A percentile compares a stretch with the other conserved stretches of the same genome.
phyloP scores from a whole-genome alignment of 2,113 vertebrate genomes.

The Grus americana region DNA sequence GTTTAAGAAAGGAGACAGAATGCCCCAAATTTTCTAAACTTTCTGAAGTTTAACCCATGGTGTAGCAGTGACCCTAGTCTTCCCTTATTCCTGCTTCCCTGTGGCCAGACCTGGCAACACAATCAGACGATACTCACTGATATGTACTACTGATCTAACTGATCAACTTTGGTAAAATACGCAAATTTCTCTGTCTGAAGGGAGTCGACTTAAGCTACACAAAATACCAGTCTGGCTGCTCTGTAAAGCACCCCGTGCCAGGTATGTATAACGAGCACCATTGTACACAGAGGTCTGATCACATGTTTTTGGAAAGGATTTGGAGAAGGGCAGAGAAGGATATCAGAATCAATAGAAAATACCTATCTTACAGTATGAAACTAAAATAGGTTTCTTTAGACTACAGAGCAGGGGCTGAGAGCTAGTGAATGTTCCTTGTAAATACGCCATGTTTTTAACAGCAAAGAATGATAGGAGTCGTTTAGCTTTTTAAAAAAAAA shows the following conservation, averaged over 20 bases:
- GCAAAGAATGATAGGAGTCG: background rate
- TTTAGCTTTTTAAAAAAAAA: background rate
- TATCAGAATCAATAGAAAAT: background rate
- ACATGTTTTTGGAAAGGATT: background rate
- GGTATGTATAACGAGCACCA: background rate
- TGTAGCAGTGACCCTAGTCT: background rate
- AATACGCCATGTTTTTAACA: background rate
- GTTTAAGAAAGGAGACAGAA: background rate
- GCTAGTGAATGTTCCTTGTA: background rate
- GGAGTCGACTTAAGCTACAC: background rate
- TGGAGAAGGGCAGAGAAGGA: background rate
- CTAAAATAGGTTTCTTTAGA: background rate
- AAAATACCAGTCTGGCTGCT: background rate
- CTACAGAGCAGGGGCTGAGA: background rate
- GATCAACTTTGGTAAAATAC: background rate
- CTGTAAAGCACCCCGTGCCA: background rate
- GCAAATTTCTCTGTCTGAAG: background rate
- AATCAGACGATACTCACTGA: background rate
- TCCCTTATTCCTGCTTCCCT: background rate
- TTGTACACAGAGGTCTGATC: background rate
- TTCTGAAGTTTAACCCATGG: background rate
- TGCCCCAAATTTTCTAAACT: background rate
- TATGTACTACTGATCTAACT: background rate
- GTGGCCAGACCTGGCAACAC: background rate
- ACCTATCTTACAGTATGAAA: background rate